phyloP scores from a whole-genome alignment of 2,113 vertebrate species.

The Cacatua alba region DNA sequence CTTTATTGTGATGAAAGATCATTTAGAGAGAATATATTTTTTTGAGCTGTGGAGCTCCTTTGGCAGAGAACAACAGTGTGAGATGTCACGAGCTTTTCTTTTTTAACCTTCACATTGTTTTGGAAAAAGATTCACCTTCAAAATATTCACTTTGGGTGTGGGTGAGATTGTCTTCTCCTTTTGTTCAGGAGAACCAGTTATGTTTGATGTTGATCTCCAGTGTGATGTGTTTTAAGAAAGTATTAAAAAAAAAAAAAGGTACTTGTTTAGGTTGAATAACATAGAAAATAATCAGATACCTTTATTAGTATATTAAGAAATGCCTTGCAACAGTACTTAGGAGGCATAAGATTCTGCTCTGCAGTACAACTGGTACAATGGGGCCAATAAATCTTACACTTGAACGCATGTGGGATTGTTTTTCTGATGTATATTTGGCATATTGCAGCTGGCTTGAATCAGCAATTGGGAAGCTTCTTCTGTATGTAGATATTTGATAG shows the following conservation, averaged over 20 bases:
- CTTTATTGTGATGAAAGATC: slow-evolving; percentile 68
- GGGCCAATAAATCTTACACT: neutral
- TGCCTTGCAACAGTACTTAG: neutral
- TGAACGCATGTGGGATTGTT: neutral
- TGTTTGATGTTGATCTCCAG: neutral
- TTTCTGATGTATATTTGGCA: neutral
- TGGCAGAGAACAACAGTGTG: slow-evolving; percentile 60
- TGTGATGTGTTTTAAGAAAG: neutral
- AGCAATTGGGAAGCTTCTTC: neutral
- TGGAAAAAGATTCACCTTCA: neutral
- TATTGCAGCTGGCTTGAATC: neutral
- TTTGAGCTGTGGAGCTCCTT: neutral
- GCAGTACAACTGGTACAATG: neutral
- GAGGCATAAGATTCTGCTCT: neutral
- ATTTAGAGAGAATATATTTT: neutral
- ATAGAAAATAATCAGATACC: neutral
- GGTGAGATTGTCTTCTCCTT: neutral
- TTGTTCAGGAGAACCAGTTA: neutral
- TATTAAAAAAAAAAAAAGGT: neutral
- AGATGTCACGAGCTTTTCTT: neutral
- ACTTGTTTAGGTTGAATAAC: neutral
- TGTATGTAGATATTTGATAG: neutral
- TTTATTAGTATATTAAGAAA: neutral
- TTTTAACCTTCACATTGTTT: neutral
- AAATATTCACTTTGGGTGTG: neutral